phyloP scores from a whole-genome alignment of 2,888 invertebrate genomes.

The Anthoptus insignis region DNA sequence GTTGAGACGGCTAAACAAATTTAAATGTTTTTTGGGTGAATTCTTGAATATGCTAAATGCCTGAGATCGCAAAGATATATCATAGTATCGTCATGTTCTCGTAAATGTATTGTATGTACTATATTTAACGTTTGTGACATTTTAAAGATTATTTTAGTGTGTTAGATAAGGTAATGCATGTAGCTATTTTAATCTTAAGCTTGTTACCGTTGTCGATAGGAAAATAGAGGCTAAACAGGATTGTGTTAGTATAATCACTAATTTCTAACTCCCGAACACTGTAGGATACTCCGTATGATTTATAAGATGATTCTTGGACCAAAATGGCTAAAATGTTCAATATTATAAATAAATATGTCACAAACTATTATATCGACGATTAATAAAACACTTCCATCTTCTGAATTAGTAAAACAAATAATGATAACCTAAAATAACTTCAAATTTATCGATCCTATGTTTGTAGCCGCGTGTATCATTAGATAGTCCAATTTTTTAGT shows the following conservation, averaged over 20 bases:
- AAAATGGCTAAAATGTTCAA: conserved; percentile 9
- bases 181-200: conserved; percentile 11
- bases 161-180: not conserved
- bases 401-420: not conserved
- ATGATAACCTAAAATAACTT: not conserved
- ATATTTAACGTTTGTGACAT: conserved; percentile 10
- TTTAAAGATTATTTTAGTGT: conserved; percentile 20
- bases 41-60: not conserved
- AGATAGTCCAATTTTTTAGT: conserved; percentile 26
- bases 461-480: conserved; percentile 6
- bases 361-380: not conserved
- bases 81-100: not conserved
- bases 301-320: too few species aligned
- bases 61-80: not conserved
- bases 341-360: conserved; percentile 1
- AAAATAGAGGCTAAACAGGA: conserved; percentile 15
- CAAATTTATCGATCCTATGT: not conserved
- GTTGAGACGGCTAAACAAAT: not conserved
- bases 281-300: too few species aligned
- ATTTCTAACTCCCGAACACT: not conserved
- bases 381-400: not conserved
- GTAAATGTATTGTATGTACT: conserved; percentile 3
- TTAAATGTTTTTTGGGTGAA: not conserved
- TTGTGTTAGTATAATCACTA: not conserved
- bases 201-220: conserved; percentile 33